Evolutionary conservation across 2,797 vertebrate genomes (phyloP), one percentile per base, ranked within the genome.

Genomic region (Galagoides demidoff): DNA sequence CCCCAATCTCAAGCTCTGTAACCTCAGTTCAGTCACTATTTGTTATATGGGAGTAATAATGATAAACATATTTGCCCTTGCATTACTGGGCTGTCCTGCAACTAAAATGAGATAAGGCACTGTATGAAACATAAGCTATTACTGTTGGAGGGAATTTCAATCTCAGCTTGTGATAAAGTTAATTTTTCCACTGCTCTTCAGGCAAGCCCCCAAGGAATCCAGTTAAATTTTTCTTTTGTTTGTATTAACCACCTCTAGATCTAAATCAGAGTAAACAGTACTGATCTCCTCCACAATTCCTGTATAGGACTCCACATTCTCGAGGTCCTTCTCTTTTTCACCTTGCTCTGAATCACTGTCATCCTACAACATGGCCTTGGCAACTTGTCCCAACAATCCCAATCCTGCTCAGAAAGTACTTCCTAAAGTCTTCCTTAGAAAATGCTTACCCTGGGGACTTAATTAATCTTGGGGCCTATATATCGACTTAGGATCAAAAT

Each of bases 401-500:
- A 63, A 14, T 34, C 81, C 79, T 86, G 43, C 82, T 86, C 79
- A 63, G 91, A 68, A 94, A 89, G 92, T 87, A 83, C 85, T 85
- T 95, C 70, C 76, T 73, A 16, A 88, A 88, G 57, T 82, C 79
- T 85, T 92, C 76, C 87, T 73, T 94, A 95, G 52, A 88, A 92
- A 92, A 93, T 84, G 49, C 49, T 73, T 70, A 39, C 71, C 39
- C 19, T 37, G 17, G 84, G 81, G 86, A 94, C 89, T 96, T 96
- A 91, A 97, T 92, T 95, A 97, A 95, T 31, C 27, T 19, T 11
- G 1, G 52, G 49, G 39, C 85, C 86, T 68, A 78, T 45, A 37
- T 45, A 95, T 66, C 1, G 76, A 96, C 77, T 70, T 85, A 71
- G 2, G 64, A 95, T 95, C 90, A 95, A 96, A 96, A 77, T 64